These are phyloP conservation scores for Idaea aversata DNA, from an alignment of 2,888 invertebrate species.

Conservation along the genomic window DNA sequence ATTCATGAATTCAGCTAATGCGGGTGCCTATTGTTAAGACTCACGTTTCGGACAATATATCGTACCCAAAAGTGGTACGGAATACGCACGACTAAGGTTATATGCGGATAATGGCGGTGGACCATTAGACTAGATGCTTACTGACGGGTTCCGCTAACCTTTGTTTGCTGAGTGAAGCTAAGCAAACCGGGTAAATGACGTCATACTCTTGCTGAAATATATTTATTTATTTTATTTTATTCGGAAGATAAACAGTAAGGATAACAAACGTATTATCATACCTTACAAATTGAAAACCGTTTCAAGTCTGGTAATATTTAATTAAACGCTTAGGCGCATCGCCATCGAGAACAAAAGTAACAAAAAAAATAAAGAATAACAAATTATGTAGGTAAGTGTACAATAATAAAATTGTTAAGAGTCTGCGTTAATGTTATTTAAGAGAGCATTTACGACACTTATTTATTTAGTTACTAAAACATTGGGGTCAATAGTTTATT, in stretches of 20 bases:
- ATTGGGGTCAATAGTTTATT: too few species aligned
- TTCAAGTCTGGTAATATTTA: too few species aligned
- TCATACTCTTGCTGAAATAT: neutral
- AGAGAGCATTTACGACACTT: too few species aligned
- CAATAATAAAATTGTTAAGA: too few species aligned
- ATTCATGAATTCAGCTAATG: conserved; percentile 11
- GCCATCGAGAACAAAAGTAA: too few species aligned
- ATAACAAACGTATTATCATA: too few species aligned
- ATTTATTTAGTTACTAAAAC: too few species aligned
- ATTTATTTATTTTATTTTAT: neutral
- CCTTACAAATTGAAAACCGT: too few species aligned
- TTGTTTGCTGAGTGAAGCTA: neutral
- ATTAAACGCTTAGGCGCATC: too few species aligned
- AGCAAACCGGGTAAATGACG: neutral
- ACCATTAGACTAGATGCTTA: conserved; percentile 22
- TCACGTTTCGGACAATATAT: conserved; percentile 32
- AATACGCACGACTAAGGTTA: conserved; percentile 39
- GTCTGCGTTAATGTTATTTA: too few species aligned
- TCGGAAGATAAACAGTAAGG: neutral
- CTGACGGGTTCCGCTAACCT: neutral
- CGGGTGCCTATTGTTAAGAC: conserved; percentile 14
- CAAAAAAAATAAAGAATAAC: too few species aligned
- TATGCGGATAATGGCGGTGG: conserved; percentile 35
- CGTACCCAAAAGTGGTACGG: conserved; percentile 38
- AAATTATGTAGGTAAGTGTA: too few species aligned